phyloP scores from a whole-genome alignment of 2,888 invertebrate genomes.

The Plemyria rubiginata region DNA sequence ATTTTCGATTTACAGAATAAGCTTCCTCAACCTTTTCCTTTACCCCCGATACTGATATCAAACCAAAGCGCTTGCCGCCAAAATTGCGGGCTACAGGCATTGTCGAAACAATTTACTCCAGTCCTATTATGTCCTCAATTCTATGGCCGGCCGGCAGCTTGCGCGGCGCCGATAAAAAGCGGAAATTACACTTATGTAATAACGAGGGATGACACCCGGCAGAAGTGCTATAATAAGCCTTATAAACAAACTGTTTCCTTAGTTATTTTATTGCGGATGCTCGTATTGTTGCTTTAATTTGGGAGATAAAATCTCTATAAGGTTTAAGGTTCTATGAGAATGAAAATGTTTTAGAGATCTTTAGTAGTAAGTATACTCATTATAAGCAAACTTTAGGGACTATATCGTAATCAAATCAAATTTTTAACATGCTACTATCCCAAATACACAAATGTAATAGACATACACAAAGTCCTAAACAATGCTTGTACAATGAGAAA shows the following conservation, averaged over 20 bases:
- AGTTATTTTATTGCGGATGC: conserved; percentile 24
- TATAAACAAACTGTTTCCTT: conserved; percentile 33
- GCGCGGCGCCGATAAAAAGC: conserved; percentile 47
- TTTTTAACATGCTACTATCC: no score
- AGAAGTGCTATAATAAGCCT: conserved; percentile 25
- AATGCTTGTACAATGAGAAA: no score
- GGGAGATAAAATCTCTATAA: conserved; percentile 16
- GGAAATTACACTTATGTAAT: conserved; percentile 46
- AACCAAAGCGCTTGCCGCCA: conserved; percentile 42
- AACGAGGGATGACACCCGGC: conserved; percentile 45
- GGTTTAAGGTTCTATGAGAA: conserved; percentile 8
- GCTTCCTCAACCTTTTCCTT: conserved; percentile 20
- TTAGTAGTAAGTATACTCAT: background rate
- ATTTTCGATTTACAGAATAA: conserved; percentile 27
- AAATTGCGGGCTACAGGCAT: conserved; percentile 45
- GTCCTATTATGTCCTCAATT: conserved; percentile 44
- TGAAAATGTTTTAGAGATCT: conserved; percentile 3
- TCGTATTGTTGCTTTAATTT: conserved; percentile 25
- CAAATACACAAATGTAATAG: no score
- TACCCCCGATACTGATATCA: conserved; percentile 24
- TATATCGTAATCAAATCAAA: no score
- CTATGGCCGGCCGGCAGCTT: conserved; percentile 44
- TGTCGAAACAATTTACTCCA: conserved; percentile 49
- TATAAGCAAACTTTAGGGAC: background rate
- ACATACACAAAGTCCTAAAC: no score